A percentile compares a stretch with the other conserved stretches of the same genome.
phyloP scores from a whole-genome alignment of 2,888 invertebrate species.

The Luperina testacea region DNA sequence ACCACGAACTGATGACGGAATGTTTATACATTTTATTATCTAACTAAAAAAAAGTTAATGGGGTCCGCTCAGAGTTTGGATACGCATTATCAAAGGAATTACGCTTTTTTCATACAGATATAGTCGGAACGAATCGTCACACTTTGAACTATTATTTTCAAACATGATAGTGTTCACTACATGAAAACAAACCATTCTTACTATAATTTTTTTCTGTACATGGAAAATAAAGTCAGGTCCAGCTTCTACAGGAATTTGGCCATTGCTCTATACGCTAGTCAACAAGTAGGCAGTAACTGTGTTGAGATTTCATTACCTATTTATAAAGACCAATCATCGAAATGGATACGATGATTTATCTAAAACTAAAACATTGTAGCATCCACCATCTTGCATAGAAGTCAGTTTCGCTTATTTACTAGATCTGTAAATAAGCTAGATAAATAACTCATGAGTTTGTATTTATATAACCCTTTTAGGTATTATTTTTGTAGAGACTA shows the following conservation, averaged over 20 bases:
- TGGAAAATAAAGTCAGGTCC: too few relatives aligned
- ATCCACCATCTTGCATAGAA: background rate
- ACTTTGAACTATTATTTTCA: background rate
- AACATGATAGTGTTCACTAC: too few relatives aligned
- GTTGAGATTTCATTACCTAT: background rate
- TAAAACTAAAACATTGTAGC: background rate
- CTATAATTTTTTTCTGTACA: too few relatives aligned
- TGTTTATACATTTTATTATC: conserved; percentile 15
- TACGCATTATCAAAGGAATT: background rate
- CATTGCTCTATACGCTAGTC: background rate
- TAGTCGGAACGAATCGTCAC: background rate
- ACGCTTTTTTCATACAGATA: background rate
- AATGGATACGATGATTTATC: background rate
- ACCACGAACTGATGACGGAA: conserved; percentile 23
- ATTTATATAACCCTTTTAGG: background rate
- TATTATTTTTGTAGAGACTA: background rate
- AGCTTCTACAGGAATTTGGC: too few relatives aligned
- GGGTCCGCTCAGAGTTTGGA: background rate
- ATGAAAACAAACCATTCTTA: too few relatives aligned
- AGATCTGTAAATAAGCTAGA: too few relatives aligned
- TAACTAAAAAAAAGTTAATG: conserved; percentile 5
- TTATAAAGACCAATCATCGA: background rate
- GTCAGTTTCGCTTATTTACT: conserved; percentile 2
- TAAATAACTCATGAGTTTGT: background rate
- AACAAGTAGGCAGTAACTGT: background rate